Percentiles rank a stretch among this genome's conserved stretches.
phyloP scores from a whole-genome alignment of 2,888 invertebrate species.

The Zonitis immaculata region DNA sequence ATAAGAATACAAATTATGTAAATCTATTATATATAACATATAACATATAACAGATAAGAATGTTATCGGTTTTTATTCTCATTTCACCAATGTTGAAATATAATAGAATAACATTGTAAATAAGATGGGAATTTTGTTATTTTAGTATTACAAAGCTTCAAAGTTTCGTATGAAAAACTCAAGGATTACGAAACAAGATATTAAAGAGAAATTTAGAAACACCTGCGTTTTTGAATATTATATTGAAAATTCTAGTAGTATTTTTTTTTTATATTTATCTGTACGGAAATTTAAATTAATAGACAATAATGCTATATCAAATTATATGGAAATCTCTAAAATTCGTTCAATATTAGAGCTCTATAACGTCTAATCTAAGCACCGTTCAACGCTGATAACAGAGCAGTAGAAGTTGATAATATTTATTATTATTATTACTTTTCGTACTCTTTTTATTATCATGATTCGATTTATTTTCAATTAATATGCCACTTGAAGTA shows the following conservation, averaged over 20 bases:
- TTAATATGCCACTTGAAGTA: too few species aligned
- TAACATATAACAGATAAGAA: slow-evolving; percentile 5
- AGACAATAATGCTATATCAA: background rate
- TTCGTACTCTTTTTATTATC: too few species aligned
- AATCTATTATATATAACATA: slow-evolving; percentile 2
- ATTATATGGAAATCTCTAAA: background rate
- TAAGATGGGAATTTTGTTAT: slow-evolving; percentile 8
- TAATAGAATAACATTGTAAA: slow-evolving; percentile 7
- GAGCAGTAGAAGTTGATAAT: too few species aligned
- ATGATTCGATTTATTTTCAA: too few species aligned
- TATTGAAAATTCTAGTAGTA: background rate
- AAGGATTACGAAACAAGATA: slow-evolving; percentile 4
- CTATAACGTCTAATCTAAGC: too few species aligned
- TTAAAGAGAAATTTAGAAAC: slow-evolving; percentile 5
- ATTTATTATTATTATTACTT: too few species aligned
- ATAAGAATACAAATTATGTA: slow-evolving; percentile 3
- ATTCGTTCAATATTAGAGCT: background rate
- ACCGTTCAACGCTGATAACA: too few species aligned
- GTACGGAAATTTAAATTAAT: background rate
- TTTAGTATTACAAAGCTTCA: slow-evolving; percentile 3
- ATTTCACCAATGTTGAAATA: slow-evolving; percentile 1
- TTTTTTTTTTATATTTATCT: background rate
- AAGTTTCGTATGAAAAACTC: slow-evolving; percentile 4
- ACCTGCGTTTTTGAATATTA: slow-evolving; percentile 2
- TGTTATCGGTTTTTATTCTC: slow-evolving; percentile 3